Evolutionary conservation across 2,888 invertebrate genomes (phyloP).

Genomic region (Pegoplata infirma): DNA sequence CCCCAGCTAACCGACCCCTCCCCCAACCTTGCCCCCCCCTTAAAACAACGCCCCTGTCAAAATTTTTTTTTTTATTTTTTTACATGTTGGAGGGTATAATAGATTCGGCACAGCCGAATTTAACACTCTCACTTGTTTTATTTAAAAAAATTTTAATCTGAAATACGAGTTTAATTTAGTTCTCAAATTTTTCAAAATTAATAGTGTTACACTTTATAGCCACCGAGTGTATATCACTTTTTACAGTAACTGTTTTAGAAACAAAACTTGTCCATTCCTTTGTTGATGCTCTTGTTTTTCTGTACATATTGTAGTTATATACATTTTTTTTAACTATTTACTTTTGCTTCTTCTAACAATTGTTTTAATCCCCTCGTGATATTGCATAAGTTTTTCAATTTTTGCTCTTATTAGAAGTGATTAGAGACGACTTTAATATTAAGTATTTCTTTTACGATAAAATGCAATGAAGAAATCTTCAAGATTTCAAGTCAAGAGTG

Average conservation of each 20-base stretch:
- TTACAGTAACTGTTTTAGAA: conserved; percentile 6
- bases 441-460: conserved; percentile 29
- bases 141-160: no score
- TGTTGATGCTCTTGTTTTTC: conserved; percentile 1
- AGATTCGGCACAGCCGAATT: no score
- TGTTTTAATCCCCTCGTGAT: conserved; percentile 71
- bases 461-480: conserved; percentile 40
- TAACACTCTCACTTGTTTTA: no score
- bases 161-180: no score
- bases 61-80: no score
- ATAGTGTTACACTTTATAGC: no score
- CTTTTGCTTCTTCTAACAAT: conserved; percentile 39
- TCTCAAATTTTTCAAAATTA: no score
- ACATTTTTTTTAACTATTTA: no score
- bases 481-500: conserved; percentile 39
- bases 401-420: conserved; percentile 76
- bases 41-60: no score
- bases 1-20: no score
- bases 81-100: no score
- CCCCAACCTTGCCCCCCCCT: no score
- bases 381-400: conserved; percentile 76
- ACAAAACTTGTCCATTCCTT: conserved; percentile 26
- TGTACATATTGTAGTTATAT: conserved; percentile 38
- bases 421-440: conserved; percentile 70
- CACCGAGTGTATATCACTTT: conserved; percentile 29